Evolutionary conservation across 2,797 vertebrate species (phyloP).

Genomic region (Ptychadena robeensis): DNA sequence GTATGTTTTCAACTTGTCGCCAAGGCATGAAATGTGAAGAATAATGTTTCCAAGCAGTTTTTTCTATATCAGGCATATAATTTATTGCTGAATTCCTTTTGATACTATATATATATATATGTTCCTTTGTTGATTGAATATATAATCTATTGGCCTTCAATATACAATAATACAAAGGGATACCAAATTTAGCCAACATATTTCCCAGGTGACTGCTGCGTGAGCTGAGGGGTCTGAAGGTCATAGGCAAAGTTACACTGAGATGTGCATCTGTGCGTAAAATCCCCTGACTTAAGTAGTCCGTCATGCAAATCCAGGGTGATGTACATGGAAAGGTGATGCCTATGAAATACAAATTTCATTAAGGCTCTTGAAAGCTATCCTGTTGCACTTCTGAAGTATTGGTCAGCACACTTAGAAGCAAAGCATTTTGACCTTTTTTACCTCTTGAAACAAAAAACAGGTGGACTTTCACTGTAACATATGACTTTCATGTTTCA

Average conservation of each 20-base stretch:
- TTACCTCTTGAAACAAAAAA: conserved; percentile 84
- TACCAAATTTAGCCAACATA: conserved; percentile 66
- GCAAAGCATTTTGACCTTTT: conserved; percentile 85
- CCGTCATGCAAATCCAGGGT: conserved; percentile 60
- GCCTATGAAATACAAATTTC: conserved; percentile 60
- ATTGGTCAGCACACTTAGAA: conserved; percentile 81
- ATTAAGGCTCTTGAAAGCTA: conserved; percentile 76
- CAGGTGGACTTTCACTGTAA: conserved; percentile 88
- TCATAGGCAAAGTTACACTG: conserved; percentile 75
- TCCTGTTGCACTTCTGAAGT: conserved; percentile 79
- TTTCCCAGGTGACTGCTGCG: conserved; percentile 64
- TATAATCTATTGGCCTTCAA: not conserved
- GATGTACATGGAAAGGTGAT: conserved; percentile 60
- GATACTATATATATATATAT: not conserved
- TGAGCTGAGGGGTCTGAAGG: conserved; percentile 73
- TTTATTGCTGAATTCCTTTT: not conserved
- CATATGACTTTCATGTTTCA: conserved; percentile 67
- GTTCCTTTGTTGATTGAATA: not conserved
- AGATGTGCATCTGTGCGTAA: conserved; percentile 70
- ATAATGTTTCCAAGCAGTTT: no score
- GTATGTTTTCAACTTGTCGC: no score
- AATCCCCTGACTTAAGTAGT: conserved; percentile 66
- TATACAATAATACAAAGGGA: not conserved
- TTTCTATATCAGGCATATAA: not conserved
- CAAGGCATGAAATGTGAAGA: no score